Conservation (phyloP, 2,113 vertebrate species). For the Dipodomys spectabilis region DNA sequence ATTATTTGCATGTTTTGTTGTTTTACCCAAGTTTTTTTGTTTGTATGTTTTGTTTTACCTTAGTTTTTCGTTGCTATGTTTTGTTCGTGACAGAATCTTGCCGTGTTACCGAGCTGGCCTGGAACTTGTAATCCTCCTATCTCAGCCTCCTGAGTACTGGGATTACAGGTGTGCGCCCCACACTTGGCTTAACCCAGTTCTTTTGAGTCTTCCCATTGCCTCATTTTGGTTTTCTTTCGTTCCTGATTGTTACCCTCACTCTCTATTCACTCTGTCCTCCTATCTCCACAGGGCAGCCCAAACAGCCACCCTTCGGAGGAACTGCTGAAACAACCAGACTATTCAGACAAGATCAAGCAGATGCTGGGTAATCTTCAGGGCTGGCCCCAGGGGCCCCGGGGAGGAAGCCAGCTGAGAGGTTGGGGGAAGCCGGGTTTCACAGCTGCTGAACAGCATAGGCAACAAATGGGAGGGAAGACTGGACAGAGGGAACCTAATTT, state of each 20-base stretch:
- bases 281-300: conserved; percentile 85
- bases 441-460: neutral
- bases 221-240: too few species aligned
- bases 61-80: too few species aligned
- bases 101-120: neutral
- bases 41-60: too few species aligned
- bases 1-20: neutral
- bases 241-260: neutral
- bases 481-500: neutral
- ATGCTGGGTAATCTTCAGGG: conserved; percentile 90
- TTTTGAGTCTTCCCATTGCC: neutral
- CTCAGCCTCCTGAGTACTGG: neutral
- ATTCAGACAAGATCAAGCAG: conserved; percentile 95
- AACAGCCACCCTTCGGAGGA: conserved; percentile 94
- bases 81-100: neutral
- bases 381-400: conserved; percentile 73
- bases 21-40: too few species aligned
- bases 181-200: neutral
- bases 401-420: neutral
- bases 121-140: neutral
- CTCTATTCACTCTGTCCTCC: neutral
- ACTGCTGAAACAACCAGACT: conserved; percentile 94
- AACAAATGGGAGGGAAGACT: neutral
- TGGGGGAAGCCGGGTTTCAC: neutral
- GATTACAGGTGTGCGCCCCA: neutral